A percentile compares a stretch with the other conserved stretches of the same genome.
These are phyloP conservation scores for Cryptomyrus ogoouensis DNA, from an alignment of 2,113 vertebrate genomes.

Conservation along the genomic window DNA sequence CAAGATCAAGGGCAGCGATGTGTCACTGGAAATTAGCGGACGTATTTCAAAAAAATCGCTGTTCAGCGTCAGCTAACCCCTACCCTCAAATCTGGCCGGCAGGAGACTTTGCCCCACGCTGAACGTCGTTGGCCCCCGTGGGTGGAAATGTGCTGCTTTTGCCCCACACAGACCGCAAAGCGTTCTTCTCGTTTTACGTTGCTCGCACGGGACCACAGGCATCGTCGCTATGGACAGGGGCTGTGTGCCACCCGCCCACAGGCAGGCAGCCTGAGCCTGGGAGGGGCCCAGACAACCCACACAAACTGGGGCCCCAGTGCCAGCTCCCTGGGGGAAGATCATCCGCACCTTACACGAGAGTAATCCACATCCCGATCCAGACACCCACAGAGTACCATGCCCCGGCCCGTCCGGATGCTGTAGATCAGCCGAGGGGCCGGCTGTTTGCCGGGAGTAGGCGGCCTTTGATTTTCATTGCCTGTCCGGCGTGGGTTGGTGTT, in stretches of 20 bases:
- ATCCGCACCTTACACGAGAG: conserved; percentile 62
- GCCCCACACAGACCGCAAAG: not conserved
- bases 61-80: not conserved
- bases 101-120: not conserved
- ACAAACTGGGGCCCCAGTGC: conserved; percentile 46
- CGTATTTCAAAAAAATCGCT: not conserved
- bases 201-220: conserved; percentile 44
- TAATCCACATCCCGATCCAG: conserved; percentile 52
- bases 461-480: conserved; percentile 51
- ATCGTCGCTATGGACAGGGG: conserved; percentile 32
- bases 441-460: conserved; percentile 55
- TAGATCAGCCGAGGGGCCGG: conserved; percentile 51
- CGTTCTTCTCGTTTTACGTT: not conserved
- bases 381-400: conserved; percentile 54
- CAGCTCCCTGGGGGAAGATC: conserved; percentile 36
- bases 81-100: not conserved
- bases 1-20: not conserved
- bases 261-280: conserved; percentile 41
- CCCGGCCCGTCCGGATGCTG: conserved; percentile 60
- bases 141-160: conserved; percentile 3
- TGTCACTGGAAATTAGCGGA: not conserved
- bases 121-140: not conserved
- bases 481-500: conserved; percentile 38
- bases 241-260: conserved; percentile 29
- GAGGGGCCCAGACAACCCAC: conserved; percentile 50